Percentiles rank a stretch among this genome's conserved stretches.
phyloP scores from a whole-genome alignment of 2,888 invertebrate genomes.

The Caenorhabditis macrosperma region DNA sequence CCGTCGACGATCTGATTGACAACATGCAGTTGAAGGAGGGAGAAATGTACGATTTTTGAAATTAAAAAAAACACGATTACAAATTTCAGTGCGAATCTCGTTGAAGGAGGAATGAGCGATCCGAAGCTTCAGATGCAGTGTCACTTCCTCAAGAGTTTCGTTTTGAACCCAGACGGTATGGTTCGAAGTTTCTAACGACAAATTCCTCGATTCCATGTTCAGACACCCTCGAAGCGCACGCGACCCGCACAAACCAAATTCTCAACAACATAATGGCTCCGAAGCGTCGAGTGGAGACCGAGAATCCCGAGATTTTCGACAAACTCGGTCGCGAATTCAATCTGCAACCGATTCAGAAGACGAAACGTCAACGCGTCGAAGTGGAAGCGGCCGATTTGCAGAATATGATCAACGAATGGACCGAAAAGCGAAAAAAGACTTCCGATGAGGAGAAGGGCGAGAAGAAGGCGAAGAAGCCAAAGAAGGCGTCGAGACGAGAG shows the following conservation, averaged over 20 bases:
- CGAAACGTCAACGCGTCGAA: conserved; percentile 35
- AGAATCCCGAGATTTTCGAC: conserved; percentile 31
- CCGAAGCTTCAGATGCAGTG: conserved; percentile 60
- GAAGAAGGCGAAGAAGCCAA: conserved; percentile 32
- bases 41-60: conserved; percentile 30
- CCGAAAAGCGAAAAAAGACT: conserved; percentile 6
- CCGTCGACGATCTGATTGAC: conserved; percentile 65
- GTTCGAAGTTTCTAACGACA: neutral
- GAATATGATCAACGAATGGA: conserved; percentile 38
- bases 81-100: conserved; percentile 21
- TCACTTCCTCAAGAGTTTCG: conserved; percentile 43
- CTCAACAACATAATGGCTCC: conserved; percentile 32
- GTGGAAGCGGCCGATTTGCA: conserved; percentile 42
- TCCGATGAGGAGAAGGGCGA: conserved; percentile 14
- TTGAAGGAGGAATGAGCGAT: conserved; percentile 49
- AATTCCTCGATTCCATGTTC: too few relatives aligned
- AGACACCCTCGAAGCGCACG: conserved; percentile 22
- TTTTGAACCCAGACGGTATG: conserved; percentile 30
- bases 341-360: conserved; percentile 38
- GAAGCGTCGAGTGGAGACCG: conserved; percentile 7
- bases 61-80: neutral
- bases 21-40: conserved; percentile 40
- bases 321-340: conserved; percentile 38
- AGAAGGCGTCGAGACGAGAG: conserved; percentile 18
- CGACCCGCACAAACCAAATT: conserved; percentile 3